Percentiles rank a stretch among this genome's conserved stretches.
phyloP scores from a whole-genome alignment of 1,140 invertebrate genomes.

The Heliothis subflexa region DNA sequence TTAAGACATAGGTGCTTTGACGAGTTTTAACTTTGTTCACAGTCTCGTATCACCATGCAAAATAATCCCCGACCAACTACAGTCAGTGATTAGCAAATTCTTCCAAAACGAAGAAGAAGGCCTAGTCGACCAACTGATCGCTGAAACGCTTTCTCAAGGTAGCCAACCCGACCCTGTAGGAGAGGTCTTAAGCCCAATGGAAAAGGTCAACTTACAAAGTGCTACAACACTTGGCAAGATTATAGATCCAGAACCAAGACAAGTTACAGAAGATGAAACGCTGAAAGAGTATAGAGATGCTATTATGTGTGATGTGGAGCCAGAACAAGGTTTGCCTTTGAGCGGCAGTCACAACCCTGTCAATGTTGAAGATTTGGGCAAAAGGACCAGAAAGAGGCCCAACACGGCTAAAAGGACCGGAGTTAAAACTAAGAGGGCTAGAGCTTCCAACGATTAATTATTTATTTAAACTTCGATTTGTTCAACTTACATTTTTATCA shows the following conservation, averaged over 20 bases:
- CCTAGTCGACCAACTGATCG: slow-evolving; percentile 61
- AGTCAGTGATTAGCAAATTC: slow-evolving; percentile 54
- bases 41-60: slow-evolving; percentile 52
- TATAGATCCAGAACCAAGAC: slow-evolving; percentile 32
- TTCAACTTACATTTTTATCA: too few relatives aligned
- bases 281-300: slow-evolving; percentile 64
- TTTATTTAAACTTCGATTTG: neutral
- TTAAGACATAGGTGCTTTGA: too few relatives aligned
- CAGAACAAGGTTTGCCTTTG: slow-evolving; percentile 50
- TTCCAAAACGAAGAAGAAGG: slow-evolving; percentile 56
- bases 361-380: slow-evolving; percentile 51
- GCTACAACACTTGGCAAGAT: slow-evolving; percentile 50
- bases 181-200: slow-evolving; percentile 63
- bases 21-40: slow-evolving; percentile 7
- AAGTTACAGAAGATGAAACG: slow-evolving; percentile 49
- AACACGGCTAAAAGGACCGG: slow-evolving; percentile 51
- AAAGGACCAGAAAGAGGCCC: slow-evolving; percentile 48
- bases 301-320: slow-evolving; percentile 42
- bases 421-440: slow-evolving; percentile 59
- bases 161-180: slow-evolving; percentile 61
- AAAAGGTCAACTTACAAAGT: slow-evolving; percentile 61
- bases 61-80: slow-evolving; percentile 55
- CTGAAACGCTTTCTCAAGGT: slow-evolving; percentile 62
- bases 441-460: slow-evolving; percentile 2
- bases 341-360: slow-evolving; percentile 58